Conservation (phyloP, 2,888 invertebrate genomes). For the Drosophila austrosaltans region DNA sequence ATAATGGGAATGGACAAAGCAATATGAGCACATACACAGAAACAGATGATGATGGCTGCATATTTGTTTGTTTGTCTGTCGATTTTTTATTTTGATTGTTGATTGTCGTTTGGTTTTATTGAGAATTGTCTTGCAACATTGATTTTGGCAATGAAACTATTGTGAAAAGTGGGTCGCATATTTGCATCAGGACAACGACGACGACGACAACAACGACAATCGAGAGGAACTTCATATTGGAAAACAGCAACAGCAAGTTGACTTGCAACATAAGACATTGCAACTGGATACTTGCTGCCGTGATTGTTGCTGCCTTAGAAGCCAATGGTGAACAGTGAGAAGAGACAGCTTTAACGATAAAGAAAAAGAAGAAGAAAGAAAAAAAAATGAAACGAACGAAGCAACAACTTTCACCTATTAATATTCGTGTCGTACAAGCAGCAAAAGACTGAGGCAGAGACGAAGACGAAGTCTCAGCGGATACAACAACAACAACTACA, state of each 20-base stretch:
- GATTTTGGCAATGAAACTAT: constrained; percentile 35
- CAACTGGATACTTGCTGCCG: constrained; percentile 34
- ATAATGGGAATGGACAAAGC: constrained; percentile 73
- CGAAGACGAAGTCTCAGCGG: constrained; percentile 12
- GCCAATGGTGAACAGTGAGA: constrained; percentile 27
- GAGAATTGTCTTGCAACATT: constrained; percentile 18
- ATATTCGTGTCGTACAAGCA: constrained; percentile 80
- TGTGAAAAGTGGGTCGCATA: constrained; percentile 10
- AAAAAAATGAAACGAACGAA: constrained; percentile 50
- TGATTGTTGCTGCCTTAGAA: constrained; percentile 21
- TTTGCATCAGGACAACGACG: neutral
- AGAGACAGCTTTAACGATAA: constrained; percentile 22
- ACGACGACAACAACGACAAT: neutral
- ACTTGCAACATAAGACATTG: constrained; percentile 28
- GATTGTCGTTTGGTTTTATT: constrained; percentile 2
- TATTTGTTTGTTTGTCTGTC: neutral
- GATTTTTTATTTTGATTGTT: neutral
- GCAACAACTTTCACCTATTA: constrained; percentile 83
- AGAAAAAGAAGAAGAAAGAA: constrained; percentile 26
- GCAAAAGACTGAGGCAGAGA: constrained; percentile 59
- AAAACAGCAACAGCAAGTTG: neutral
- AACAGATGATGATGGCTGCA: constrained; percentile 27
- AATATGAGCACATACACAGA: constrained; percentile 38
- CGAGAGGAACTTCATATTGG: constrained; percentile 39
- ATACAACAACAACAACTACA: constrained; percentile 3